Base-by-base conservation (phyloP, 2,113 vertebrate species). In the Indri indri region DNA sequence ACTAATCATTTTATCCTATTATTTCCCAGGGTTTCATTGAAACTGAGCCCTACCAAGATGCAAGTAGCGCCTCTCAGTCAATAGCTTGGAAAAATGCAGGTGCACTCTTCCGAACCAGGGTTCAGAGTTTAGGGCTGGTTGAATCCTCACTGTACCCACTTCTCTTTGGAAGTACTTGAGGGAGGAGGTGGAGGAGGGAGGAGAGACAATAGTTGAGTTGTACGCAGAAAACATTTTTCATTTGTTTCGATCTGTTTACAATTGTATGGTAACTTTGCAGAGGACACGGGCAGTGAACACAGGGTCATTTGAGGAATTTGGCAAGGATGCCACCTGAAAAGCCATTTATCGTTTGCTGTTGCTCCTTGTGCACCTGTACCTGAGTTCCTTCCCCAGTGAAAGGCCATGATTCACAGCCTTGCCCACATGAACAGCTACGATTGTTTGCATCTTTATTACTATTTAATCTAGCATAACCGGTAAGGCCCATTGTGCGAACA, bases 391-490 rank as follows among this genome's bases (percentile, higher is more conserved):
- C 63, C 66, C 80, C 86, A 17, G 20, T 93, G 91, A 95, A 95
- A 84, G 93, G 81, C 94, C n/a, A 6, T 37, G 70, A 85, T 88
- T 96, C 95, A 95, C 81, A 94, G 91, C 66, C 93, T 86, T 95
- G 88, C 92, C 96, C 93, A 95, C 89, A 54, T 83, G 77, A 98
- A 95, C 20, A 4, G 82, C 79, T 68, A 30, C 0, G 61, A 94
- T 95, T 98, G 96, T 97, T 95, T 71, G 79, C 65, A 4, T 88
- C 96, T 91, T 95, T 97, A 96, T 97, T 96, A 85, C 93, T 95
- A 23, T 97, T 97, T 97, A 97, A 97, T 80, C 90, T 97, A 97
- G 73, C 88, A 92, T 87, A 88, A 63, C 90, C 74, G 5, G 97
- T 59, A 79, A 95, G 84, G 94, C 59, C 83, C 90, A 82, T 94